These are phyloP conservation scores for Campylorhamphus procurvoides DNA, from an alignment of 2,113 vertebrate genomes.

Conservation along the genomic window DNA sequence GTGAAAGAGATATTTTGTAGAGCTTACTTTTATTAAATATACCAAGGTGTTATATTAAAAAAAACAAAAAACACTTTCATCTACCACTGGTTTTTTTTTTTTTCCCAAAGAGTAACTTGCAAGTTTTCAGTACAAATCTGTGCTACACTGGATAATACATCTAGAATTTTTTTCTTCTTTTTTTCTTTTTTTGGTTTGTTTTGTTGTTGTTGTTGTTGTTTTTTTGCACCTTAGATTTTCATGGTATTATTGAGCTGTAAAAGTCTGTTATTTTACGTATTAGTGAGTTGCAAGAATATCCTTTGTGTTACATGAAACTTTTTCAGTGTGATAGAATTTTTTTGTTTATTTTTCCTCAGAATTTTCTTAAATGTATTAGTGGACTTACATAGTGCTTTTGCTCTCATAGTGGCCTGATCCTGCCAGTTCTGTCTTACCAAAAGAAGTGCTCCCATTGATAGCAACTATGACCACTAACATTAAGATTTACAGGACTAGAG, in stretches of 20 bases:
- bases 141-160: slow-evolving; percentile 83
- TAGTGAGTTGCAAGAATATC: slow-evolving; percentile 56
- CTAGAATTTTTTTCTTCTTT: background rate
- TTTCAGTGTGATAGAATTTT: slow-evolving; percentile 38
- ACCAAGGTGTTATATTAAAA: slow-evolving; percentile 80
- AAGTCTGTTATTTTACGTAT: slow-evolving; percentile 72
- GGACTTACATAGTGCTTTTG: slow-evolving; percentile 25
- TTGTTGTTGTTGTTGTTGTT: background rate
- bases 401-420: background rate
- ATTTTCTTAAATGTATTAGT: background rate
- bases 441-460: background rate
- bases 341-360: slow-evolving; percentile 6
- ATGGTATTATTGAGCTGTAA: slow-evolving; percentile 70
- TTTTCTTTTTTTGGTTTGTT: background rate
- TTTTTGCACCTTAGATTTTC: slow-evolving; percentile 75
- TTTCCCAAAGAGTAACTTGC: slow-evolving; percentile 74
- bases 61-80: slow-evolving; percentile 61
- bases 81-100: slow-evolving; percentile 74
- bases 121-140: slow-evolving; percentile 80
- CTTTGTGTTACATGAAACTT: slow-evolving; percentile 46
- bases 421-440: slow-evolving; percentile 22
- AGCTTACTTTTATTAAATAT: slow-evolving; percentile 86
- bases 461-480: background rate
- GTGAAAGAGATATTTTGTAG: slow-evolving; percentile 88
- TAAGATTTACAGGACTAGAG: background rate